Conservation (phyloP, 2,113 vertebrate species). For the Equus quagga region DNA sequence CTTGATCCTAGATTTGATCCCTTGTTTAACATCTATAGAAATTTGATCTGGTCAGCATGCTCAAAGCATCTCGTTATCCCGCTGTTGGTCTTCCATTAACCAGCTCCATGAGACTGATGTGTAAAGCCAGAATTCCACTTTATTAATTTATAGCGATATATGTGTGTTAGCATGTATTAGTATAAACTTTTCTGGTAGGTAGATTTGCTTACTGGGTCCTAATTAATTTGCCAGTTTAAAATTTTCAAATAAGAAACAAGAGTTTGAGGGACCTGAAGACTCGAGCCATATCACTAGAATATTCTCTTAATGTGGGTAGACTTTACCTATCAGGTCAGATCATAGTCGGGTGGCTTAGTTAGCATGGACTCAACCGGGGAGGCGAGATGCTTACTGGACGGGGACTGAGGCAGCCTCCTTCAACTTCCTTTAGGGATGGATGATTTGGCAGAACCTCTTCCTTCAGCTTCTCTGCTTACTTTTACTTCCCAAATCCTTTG, state of each 20-base stretch:
- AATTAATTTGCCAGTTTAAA: slow-evolving; percentile 2
- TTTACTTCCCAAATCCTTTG: slow-evolving; percentile 17
- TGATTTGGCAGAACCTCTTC: neutral
- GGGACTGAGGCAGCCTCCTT: neutral
- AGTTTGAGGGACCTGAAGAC: neutral
- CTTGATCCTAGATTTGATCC: neutral
- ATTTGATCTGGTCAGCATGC: neutral
- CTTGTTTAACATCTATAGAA: slow-evolving; percentile 13
- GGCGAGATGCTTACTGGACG: neutral
- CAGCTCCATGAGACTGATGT: neutral
- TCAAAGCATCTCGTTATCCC: neutral
- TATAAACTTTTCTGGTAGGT: neutral
- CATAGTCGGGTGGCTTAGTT: neutral
- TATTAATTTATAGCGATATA: neutral
- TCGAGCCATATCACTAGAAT: neutral
- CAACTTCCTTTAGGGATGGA: neutral
- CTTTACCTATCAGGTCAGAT: neutral
- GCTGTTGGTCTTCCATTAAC: neutral
- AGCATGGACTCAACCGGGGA: neutral
- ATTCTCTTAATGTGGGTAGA: neutral
- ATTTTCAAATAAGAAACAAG: neutral
- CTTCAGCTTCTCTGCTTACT: neutral
- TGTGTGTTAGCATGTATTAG: neutral
- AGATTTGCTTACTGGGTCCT: neutral
- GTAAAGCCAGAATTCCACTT: slow-evolving; percentile 19